Base-by-base conservation (phyloP, 2,797 vertebrate genomes). In the Remorina albescens region DNA sequence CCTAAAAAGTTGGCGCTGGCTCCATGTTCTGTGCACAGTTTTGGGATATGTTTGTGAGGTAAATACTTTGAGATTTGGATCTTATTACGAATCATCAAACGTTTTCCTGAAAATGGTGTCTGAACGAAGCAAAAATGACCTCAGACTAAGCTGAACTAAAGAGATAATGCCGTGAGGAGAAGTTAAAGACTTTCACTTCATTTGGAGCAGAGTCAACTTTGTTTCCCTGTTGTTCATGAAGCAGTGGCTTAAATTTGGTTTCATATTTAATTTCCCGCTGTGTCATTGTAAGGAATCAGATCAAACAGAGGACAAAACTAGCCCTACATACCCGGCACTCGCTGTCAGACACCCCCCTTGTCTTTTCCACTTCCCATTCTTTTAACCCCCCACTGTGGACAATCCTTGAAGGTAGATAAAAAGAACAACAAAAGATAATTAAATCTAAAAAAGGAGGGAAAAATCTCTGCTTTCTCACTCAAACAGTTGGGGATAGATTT, bases 321-420 rank as follows among this genome's bases (percentile, higher is more conserved):
- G 89, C 90, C 91, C 90, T 81, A 83, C 86, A 80, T 86, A 88
- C 82, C 76, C 87, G 16, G 57, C 70, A 34, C 78, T 88, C 65
- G 67, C 86, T 80, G 85, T 86, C 86, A 88, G 77, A 90, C 83
- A 62, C 86, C 90, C 86, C 90, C 83, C 87, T 87, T 28, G 82
- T 90, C 89, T 91, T 92, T 92, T 92, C 78, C 91, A 93, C 92
- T 94, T 94, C 93, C 91, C 88, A 83, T 93, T 94, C 93, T 92
- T 92, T 94, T 93, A 94, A 87, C 92, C 93, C 91, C 91, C 93
- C 77, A 89, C 91, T 57, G 93, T 90, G 91, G 86, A 92, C 91
- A 93, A 93, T 95, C 94, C 92, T 94, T 90, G 92, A 94, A 94
- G 94, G 92, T 93, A 93, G 91, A 94, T 87, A 91, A 90, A 93